phyloP scores from a whole-genome alignment of 1,140 invertebrate species.

The Lucilia sericata region DNA sequence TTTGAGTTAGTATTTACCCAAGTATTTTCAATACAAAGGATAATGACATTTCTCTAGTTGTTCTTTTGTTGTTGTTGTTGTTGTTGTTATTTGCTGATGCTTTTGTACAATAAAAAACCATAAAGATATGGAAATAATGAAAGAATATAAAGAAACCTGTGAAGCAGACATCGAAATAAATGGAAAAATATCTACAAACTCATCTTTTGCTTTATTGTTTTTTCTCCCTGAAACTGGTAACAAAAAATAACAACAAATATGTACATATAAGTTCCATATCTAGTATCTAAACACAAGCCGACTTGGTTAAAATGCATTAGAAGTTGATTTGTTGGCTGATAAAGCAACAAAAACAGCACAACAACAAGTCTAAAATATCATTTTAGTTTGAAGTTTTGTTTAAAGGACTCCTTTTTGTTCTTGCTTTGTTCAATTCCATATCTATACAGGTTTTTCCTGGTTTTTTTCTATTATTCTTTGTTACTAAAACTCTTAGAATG shows the following conservation, averaged over 20 bases:
- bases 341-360: not conserved
- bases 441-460: not conserved
- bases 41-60: not conserved
- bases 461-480: not conserved
- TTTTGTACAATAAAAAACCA: not conserved
- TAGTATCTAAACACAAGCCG: not conserved
- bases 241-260: not conserved
- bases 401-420: not conserved
- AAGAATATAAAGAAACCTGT: not conserved
- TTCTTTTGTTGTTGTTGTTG: not conserved
- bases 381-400: not conserved
- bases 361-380: not conserved
- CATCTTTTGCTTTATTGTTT: not conserved
- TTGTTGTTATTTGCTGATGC: not conserved
- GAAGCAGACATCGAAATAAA: not conserved
- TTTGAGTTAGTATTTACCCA: not conserved
- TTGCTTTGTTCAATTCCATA: not conserved
- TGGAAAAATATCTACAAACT: not conserved
- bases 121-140: not conserved
- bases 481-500: too few species aligned
- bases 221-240: not conserved
- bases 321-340: slow-evolving; percentile 1
- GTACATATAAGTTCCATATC: too few species aligned
- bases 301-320: slow-evolving; percentile 10
- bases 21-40: slow-evolving; percentile 1